A percentile compares a stretch with the other conserved stretches of the same genome.
These are phyloP conservation scores for Hucho hucho DNA, from an alignment of 2,113 vertebrate genomes.

Conservation along the genomic window DNA sequence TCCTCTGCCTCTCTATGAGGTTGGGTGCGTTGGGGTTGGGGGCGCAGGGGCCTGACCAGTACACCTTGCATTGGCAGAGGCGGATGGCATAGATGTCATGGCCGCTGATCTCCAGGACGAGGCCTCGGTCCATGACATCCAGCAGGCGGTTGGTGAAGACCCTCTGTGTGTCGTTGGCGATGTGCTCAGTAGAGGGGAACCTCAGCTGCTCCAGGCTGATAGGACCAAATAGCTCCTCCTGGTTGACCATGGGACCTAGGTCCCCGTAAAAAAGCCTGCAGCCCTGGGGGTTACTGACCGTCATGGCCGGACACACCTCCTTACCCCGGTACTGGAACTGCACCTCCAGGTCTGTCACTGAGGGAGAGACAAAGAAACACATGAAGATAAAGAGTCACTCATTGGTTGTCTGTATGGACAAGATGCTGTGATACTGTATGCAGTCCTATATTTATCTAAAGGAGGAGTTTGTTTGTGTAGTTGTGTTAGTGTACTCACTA, in stretches of 20 bases:
- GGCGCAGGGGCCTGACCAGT: constrained; percentile 96
- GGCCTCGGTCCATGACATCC: constrained; percentile 96
- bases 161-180: constrained; percentile 92
- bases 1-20: constrained; percentile 94
- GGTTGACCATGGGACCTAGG: constrained; percentile 95
- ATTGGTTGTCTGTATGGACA: too few relatives aligned
- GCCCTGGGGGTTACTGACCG: constrained; percentile 92
- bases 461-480: background rate
- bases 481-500: constrained; percentile 70
- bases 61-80: constrained; percentile 98
- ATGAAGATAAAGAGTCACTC: background rate
- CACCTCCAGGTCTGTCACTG: constrained; percentile 99
- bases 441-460: background rate
- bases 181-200: constrained; percentile 91
- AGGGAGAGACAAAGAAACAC: background rate
- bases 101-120: constrained; percentile 95
- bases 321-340: constrained; percentile 94
- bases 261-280: constrained; percentile 96
- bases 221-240: constrained; percentile 97
- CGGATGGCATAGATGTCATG: constrained; percentile 95
- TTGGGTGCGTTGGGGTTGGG: constrained; percentile 85
- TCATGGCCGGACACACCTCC: constrained; percentile 83
- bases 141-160: constrained; percentile 92
- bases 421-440: too few relatives aligned
- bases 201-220: constrained; percentile 93